Base-by-base conservation (phyloP, 2,797 vertebrate genomes). In the Sebastes umbrosus region DNA sequence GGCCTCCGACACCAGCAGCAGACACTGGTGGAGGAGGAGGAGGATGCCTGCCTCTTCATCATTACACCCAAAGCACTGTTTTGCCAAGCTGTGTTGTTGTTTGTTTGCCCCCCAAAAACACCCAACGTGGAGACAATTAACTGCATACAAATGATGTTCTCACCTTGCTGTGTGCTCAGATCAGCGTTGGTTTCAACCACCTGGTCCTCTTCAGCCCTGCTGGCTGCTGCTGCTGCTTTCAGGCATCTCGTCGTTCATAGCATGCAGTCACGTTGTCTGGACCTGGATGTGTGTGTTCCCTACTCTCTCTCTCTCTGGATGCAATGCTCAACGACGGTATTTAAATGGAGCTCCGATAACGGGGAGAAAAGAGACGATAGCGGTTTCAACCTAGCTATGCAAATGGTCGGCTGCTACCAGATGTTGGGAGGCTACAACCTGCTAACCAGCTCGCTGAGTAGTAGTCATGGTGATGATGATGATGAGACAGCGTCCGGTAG, bases 1-100 rank as follows among this genome's bases (percentile, higher is more conserved):
- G 88, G 89, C 90, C 88, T 90, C 73, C 79, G 43, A 81, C 83
- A 87, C 29, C 64, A 69, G 85, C 75, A 78, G 82, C 78, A 79
- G 60, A 55, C 71, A 80, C 73, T 13, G 69, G 60, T 24, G 59
- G 32, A 59, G 18, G 52, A 75, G 24, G 64, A 75, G 24, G 27
- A 27, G 4, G 64, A 75, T 67, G 57, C 36, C 25, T 43, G 34
- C 65, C 20, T 77, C 75, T 29, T 59, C 68, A 73, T 73, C 77
- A 55, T 8, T 8, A 43, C 69, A 27, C 13, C 27, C 80, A 70
- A n/a, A 25, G 31, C 46, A 11, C 5, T 12, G 14, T 46, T 64
- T 32, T n/a, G 22, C 46, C 20, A 32, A 63, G 43, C 62, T 25
- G 11, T 14, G 31, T 4, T 14, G 32, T 11, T 9, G 24, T 24